Conservation (phyloP, 1,140 invertebrate species). For the Euschistus heros region DNA sequence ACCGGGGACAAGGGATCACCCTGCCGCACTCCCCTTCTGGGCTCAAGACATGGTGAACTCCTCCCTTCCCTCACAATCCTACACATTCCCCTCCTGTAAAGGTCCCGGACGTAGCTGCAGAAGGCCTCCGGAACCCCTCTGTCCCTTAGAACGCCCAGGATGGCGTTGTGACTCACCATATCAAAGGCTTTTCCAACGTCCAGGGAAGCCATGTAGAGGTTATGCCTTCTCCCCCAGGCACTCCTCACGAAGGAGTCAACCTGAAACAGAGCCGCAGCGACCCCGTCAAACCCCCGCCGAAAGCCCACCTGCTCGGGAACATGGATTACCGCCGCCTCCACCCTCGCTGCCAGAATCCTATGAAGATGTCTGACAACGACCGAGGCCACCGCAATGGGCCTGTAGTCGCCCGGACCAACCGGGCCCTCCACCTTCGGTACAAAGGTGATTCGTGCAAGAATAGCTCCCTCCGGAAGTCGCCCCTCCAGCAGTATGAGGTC, state of each 20-base stretch:
- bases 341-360: background rate
- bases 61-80: background rate
- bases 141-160: background rate
- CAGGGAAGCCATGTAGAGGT: too few relatives aligned
- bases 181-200: too few relatives aligned
- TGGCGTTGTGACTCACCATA: too few relatives aligned
- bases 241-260: too few relatives aligned
- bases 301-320: background rate
- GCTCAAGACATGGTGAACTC: background rate
- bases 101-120: background rate
- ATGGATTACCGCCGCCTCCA: background rate
- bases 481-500: too few relatives aligned
- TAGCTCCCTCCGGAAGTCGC: too few relatives aligned
- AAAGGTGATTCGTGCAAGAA: too few relatives aligned
- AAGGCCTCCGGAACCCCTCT: background rate
- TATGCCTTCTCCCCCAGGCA: too few relatives aligned
- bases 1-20: background rate
- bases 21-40: background rate
- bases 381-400: background rate
- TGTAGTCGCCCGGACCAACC: background rate
- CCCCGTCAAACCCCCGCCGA: too few relatives aligned
- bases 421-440: background rate
- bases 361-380: background rate
- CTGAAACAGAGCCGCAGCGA: too few relatives aligned
- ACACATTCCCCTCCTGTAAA: background rate